phyloP scores from a whole-genome alignment of 2,797 vertebrate species.

The Cynodonichthys magdalenae region DNA sequence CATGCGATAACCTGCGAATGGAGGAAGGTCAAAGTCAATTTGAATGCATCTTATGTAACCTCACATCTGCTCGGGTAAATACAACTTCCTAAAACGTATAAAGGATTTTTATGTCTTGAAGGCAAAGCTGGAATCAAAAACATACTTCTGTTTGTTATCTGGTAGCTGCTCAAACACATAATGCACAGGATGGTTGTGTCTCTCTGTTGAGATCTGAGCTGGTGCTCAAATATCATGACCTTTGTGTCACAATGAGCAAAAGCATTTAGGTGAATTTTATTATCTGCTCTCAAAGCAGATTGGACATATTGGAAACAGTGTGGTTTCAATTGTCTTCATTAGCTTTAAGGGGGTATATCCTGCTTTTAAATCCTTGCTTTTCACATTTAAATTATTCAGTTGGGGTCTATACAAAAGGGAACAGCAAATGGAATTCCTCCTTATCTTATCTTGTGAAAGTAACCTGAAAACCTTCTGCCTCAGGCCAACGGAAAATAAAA shows the following conservation, averaged over 20 bases:
- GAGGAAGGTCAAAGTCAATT: slow-evolving; percentile 33
- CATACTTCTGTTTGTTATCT: slow-evolving; percentile 20
- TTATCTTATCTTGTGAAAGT: too few relatives aligned
- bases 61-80: slow-evolving; percentile 25
- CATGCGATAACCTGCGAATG: slow-evolving; percentile 53
- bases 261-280: slow-evolving; percentile 19
- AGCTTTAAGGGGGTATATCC: background rate
- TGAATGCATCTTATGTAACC: slow-evolving; percentile 11
- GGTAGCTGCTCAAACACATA: slow-evolving; percentile 13
- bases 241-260: slow-evolving; percentile 21
- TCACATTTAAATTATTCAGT: too few relatives aligned
- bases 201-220: slow-evolving; percentile 31
- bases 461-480: too few relatives aligned
- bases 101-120: slow-evolving; percentile 23
- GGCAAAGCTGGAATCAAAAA: slow-evolving; percentile 37
- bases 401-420: too few relatives aligned
- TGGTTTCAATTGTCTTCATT: slow-evolving; percentile 1
- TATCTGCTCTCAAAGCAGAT: too few relatives aligned
- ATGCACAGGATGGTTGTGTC: slow-evolving; percentile 17
- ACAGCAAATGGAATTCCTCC: too few relatives aligned
- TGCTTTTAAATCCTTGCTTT: too few relatives aligned
- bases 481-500: too few relatives aligned
- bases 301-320: too few relatives aligned
- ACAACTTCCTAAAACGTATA: slow-evolving; percentile 11
- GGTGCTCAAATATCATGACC: slow-evolving; percentile 55